Evolutionary conservation across 2,113 vertebrate genomes (phyloP), one percentile per base, ranked within the genome.

Genomic region (Gracilinanus agilis): DNA sequence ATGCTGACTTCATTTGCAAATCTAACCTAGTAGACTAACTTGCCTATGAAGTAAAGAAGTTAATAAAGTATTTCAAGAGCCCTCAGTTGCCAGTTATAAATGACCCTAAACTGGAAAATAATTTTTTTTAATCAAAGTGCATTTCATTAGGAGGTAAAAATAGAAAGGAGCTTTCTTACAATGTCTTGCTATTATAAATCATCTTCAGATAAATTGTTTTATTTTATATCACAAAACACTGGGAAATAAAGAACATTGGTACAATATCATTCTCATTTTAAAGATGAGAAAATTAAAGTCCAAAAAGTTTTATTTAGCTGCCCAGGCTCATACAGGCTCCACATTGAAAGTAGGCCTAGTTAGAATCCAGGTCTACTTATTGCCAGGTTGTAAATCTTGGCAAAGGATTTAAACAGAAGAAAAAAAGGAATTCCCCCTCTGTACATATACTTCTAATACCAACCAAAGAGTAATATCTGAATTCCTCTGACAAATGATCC

Each of bases 401-500:
- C 44, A 75, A 92, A 40, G 53, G 83, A 29, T 58, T n/a, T 83
- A 27, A 93, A 83, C 24, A 0, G 24, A 94, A 89, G 53, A 97
- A 89, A 8, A 91, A 95, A 58, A 0, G 11, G 25, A 54, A 93
- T 97, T 94, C 54, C 6, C 21, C 27, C 24, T 2, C 2, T 6
- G 3, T 0, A 1, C 23, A 91, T 93, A 34, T 1, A 0, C 23
- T 34, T 89, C 13, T 96, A 90, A 96, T 0, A 83, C 93, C 55
- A 95, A 92, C 91, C 83, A 96, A 90, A 95, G 93, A 96, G 94
- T 0, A 95, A 90, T 55, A 61, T 91, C 44, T 13, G 97, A 96
- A 92, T 61, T 94, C 55, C 61, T 49, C 23, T 92, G 95, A 97
- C 55, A 55, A 97, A 93, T 54, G 89, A 61, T 29, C 25, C 1